These are phyloP conservation scores for Leuctra nigra DNA, from an alignment of 2,888 invertebrate species.

Conservation along the genomic window DNA sequence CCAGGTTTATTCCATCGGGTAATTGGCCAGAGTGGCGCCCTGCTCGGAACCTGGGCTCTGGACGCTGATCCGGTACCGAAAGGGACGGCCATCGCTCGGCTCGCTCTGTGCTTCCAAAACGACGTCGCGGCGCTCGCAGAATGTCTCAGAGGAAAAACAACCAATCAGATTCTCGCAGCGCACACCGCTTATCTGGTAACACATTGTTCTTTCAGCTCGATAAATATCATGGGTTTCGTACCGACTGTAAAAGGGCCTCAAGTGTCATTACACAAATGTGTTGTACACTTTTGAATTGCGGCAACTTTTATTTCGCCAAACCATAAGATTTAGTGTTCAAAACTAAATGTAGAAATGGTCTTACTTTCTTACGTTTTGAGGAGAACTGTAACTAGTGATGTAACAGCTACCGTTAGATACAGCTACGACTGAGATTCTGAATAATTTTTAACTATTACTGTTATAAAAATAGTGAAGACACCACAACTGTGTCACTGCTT, in stretches of 20 bases:
- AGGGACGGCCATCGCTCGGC: constrained; percentile 38
- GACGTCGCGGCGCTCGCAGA: constrained; percentile 37
- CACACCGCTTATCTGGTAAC: constrained; percentile 35
- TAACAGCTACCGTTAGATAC: too few relatives aligned
- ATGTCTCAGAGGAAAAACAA: constrained; percentile 37
- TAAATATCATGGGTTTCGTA: not conserved
- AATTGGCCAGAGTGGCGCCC: constrained; percentile 48
- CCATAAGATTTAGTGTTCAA: too few relatives aligned
- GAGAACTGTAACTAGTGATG: too few relatives aligned
- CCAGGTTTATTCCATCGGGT: constrained; percentile 43
- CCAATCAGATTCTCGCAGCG: constrained; percentile 39
- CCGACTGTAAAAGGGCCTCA: not conserved
- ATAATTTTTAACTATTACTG: too few relatives aligned
- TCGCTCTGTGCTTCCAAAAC: constrained; percentile 38
- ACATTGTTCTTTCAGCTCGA: not conserved
- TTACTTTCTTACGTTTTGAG: too few relatives aligned
- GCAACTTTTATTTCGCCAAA: too few relatives aligned
- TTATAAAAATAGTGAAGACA: too few relatives aligned
- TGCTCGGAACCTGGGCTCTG: constrained; percentile 45
- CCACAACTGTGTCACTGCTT: not conserved
- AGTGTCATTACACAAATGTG: not conserved
- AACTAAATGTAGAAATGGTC: too few relatives aligned
- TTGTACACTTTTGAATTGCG: too few relatives aligned
- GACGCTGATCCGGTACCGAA: constrained; percentile 38
- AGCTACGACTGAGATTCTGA: too few relatives aligned